Evolutionary conservation across 2,888 invertebrate genomes (phyloP).

Genomic region (Lasioglossum figueresi): DNA sequence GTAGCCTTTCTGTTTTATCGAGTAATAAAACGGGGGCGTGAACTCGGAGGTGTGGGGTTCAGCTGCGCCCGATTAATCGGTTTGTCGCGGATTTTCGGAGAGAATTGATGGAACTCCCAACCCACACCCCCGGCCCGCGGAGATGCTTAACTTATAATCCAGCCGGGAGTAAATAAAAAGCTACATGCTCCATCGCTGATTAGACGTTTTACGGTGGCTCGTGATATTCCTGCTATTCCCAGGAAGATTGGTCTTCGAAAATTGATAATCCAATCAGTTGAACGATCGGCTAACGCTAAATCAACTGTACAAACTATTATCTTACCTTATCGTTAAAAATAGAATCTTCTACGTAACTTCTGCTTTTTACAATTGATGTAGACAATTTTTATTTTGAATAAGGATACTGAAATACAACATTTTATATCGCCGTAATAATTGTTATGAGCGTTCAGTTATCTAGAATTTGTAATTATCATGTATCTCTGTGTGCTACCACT

Average conservation of each 20-base stretch:
- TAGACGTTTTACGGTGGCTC: neutral
- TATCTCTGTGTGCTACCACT: too few relatives aligned
- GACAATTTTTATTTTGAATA: too few relatives aligned
- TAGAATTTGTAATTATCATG: too few relatives aligned
- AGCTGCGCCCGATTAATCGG: constrained; percentile 2
- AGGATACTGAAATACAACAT: too few relatives aligned
- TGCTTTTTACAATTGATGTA: too few relatives aligned
- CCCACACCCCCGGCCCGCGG: neutral
- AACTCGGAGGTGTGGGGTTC: constrained; percentile 10
- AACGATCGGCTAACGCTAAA: too few relatives aligned
- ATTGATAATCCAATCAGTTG: too few relatives aligned
- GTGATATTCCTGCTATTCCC: neutral
- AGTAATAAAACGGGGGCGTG: constrained; percentile 40
- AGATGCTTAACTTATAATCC: constrained; percentile 12
- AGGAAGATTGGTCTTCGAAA: neutral
- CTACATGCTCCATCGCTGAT: neutral
- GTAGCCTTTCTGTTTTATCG: constrained; percentile 55
- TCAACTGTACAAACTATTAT: too few relatives aligned
- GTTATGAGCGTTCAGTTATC: too few relatives aligned
- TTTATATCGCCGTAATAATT: too few relatives aligned
- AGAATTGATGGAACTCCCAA: neutral
- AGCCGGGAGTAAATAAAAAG: neutral
- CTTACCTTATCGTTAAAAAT: too few relatives aligned
- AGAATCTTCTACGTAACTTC: too few relatives aligned
- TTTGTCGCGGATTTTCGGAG: constrained; percentile 11